Percentiles rank a stretch among this genome's conserved stretches.
Conservation (phyloP, 2,888 invertebrate species). For the Tuta absoluta region DNA sequence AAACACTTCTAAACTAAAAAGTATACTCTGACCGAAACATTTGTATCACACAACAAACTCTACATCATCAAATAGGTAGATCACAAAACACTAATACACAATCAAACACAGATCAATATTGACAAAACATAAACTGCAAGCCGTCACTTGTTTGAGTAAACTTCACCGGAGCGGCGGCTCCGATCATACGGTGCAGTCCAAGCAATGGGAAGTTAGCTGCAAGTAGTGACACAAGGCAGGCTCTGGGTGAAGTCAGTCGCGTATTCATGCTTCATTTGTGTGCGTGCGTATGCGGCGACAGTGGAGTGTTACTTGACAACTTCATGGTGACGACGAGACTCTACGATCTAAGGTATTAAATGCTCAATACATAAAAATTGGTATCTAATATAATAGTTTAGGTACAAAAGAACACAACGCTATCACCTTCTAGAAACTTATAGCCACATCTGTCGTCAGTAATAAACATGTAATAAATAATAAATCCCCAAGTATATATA, state of each 20-base stretch:
- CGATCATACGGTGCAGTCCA: constrained; percentile 56
- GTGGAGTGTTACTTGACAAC: constrained; percentile 11
- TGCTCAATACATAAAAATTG: too few species aligned
- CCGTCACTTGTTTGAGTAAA: constrained; percentile 61
- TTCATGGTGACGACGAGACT: not conserved
- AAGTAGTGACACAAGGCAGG: constrained; percentile 42
- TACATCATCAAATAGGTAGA: not conserved
- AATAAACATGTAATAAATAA: too few species aligned
- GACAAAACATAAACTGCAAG: constrained; percentile 69
- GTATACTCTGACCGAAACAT: too few species aligned
- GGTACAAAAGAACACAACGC: too few species aligned
- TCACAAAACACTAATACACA: not conserved
- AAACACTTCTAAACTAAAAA: not conserved
- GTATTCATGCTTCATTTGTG: constrained; percentile 43
- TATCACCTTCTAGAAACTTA: too few species aligned
- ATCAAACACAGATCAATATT: constrained; percentile 50
- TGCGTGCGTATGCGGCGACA: constrained; percentile 42
- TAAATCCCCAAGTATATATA: too few species aligned
- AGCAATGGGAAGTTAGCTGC: constrained; percentile 66
- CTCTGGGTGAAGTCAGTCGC: constrained; percentile 70
- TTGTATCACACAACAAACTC: not conserved
- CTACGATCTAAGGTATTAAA: too few species aligned
- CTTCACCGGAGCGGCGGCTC: constrained; percentile 64
- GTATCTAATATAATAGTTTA: too few species aligned
- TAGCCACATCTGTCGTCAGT: too few species aligned